Conservation (phyloP, 2,888 invertebrate genomes). For the Opisthograptis luteolata region DNA sequence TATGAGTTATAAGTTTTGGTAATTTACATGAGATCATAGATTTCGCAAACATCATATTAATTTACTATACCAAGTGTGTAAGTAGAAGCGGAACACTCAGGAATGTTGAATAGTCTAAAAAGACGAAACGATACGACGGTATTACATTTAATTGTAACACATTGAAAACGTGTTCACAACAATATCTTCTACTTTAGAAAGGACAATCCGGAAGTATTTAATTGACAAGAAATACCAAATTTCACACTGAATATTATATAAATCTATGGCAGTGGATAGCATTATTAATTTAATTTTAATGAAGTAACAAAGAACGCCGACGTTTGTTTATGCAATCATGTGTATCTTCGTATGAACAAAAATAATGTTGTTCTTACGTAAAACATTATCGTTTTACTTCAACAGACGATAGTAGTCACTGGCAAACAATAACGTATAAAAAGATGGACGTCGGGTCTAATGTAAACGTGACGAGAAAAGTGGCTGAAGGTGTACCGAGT, state of each 20-base stretch:
- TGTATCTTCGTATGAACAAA: too few relatives aligned
- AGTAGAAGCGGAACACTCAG: constrained; percentile 33
- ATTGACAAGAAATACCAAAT: background rate
- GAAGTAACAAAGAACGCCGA: background rate
- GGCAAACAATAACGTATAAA: too few relatives aligned
- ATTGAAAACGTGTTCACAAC: background rate
- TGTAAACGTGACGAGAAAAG: too few relatives aligned
- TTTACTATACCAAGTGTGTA: constrained; percentile 36
- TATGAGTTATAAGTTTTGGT: constrained; percentile 65
- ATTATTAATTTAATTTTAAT: constrained; percentile 24
- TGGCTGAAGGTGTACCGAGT: too few relatives aligned
- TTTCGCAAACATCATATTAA: constrained; percentile 42
- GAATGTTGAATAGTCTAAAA: constrained; percentile 11
- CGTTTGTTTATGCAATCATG: background rate
- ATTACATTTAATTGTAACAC: background rate
- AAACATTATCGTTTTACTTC: too few relatives aligned
- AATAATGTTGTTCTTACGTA: too few relatives aligned
- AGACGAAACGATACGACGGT: constrained; percentile 4
- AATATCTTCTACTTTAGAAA: constrained; percentile 1
- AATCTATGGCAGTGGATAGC: constrained; percentile 70
- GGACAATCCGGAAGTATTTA: background rate
- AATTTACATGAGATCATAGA: constrained; percentile 72
- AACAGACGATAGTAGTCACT: too few relatives aligned
- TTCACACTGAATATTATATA: constrained; percentile 46
- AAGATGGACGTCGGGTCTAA: too few relatives aligned